These are phyloP conservation scores for Orthonyx spaldingii DNA, from an alignment of 2,113 vertebrate genomes.

Conservation along the genomic window DNA sequence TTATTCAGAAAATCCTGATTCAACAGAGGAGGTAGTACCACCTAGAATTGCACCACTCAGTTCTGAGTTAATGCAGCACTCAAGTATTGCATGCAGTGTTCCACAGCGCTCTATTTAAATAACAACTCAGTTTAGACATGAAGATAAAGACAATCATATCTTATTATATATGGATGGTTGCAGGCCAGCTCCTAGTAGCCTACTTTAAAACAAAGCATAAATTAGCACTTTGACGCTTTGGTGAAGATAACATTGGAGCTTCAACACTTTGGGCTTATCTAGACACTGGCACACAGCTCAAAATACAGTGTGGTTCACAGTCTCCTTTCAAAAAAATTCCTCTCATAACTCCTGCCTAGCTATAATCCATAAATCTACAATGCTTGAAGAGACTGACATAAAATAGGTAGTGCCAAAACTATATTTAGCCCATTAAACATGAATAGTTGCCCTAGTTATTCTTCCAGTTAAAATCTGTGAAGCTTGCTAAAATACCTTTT, in stretches of 20 bases:
- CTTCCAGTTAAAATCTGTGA: conserved; percentile 9
- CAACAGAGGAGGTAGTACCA: not conserved
- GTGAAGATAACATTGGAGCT: conserved; percentile 7
- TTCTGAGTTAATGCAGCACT: not conserved
- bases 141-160: not conserved
- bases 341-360: conserved; percentile 18
- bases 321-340: conserved; percentile 32
- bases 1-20: not conserved
- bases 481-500: conserved; percentile 30
- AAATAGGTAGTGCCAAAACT: conserved; percentile 43
- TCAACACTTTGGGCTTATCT: not conserved
- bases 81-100: not conserved
- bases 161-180: not conserved
- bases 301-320: not conserved
- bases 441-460: not conserved
- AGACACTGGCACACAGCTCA: not conserved
- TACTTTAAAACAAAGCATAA: not conserved
- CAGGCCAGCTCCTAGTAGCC: not conserved
- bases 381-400: conserved; percentile 25
- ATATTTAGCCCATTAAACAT: conserved; percentile 26
- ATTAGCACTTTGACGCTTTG: not conserved
- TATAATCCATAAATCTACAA: conserved; percentile 31
- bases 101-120: not conserved
- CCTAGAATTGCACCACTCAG: not conserved
- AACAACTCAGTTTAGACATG: not conserved